Evolutionary conservation across 2,888 invertebrate genomes (phyloP).

Genomic region (Tenthredo distinguenda): DNA sequence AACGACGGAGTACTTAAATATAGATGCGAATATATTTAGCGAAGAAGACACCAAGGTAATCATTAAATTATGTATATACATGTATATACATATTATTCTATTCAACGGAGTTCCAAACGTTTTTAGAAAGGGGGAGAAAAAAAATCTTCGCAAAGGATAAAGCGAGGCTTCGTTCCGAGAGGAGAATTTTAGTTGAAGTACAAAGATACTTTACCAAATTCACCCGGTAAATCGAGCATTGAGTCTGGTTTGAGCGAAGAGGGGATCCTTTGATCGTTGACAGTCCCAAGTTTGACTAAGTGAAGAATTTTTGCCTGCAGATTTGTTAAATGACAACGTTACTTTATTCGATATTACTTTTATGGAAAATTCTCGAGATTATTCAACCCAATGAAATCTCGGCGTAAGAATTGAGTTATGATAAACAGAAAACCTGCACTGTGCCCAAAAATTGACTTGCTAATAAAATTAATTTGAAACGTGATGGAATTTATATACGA

Average conservation of each 20-base stretch:
- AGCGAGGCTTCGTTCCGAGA: background rate
- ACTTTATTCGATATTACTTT: background rate
- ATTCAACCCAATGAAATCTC: background rate
- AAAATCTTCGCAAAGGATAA: background rate
- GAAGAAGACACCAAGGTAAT: background rate
- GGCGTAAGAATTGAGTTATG: background rate
- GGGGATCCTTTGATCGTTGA: slow-evolving; percentile 10
- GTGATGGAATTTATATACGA: slow-evolving; percentile 7
- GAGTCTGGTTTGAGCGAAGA: slow-evolving; percentile 1
- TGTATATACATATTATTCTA: background rate
- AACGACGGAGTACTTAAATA: background rate
- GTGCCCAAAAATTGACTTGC: background rate
- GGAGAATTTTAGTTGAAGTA: background rate
- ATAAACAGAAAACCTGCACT: background rate
- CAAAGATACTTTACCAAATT: background rate
- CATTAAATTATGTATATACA: background rate
- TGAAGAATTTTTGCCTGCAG: background rate
- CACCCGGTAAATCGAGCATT: slow-evolving; percentile 25
- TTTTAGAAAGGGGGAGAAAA: background rate
- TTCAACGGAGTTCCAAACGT: background rate
- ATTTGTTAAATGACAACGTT: background rate
- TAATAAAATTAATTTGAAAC: background rate
- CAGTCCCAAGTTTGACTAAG: background rate
- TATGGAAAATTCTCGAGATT: background rate
- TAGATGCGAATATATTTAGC: background rate